Conservation (phyloP, 2,888 invertebrate species). For the Drosophila antonietae region DNA sequence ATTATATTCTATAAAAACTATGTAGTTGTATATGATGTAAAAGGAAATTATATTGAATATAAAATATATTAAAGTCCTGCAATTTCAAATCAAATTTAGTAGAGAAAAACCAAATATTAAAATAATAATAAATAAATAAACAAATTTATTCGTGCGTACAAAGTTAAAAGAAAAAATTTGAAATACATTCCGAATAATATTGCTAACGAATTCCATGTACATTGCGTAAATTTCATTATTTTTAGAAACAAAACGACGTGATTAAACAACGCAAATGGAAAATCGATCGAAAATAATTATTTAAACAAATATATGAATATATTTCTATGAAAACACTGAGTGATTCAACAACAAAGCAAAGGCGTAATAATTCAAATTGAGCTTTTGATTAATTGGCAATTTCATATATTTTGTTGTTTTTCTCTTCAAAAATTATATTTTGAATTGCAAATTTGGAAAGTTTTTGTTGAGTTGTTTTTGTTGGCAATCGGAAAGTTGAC, state of each 20-base stretch:
- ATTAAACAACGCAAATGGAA: slow-evolving; percentile 36
- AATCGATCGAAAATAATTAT: slow-evolving; percentile 37
- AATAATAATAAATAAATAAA: neutral
- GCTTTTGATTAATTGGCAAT: slow-evolving; percentile 11
- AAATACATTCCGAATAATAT: neutral
- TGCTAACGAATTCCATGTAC: neutral
- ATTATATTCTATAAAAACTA: neutral
- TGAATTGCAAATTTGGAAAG: slow-evolving; percentile 5
- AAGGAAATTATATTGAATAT: neutral
- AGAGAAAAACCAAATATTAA: neutral
- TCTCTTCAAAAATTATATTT: slow-evolving; percentile 13
- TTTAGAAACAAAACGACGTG: slow-evolving; percentile 56
- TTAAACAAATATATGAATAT: slow-evolving; percentile 29
- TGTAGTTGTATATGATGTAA: neutral
- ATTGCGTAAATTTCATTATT: slow-evolving; percentile 36
- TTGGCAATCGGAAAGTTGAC: slow-evolving; percentile 15
- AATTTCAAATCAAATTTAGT: neutral
- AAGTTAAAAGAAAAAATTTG: neutral
- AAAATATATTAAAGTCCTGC: neutral
- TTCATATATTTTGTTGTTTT: neutral
- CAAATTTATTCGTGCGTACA: neutral
- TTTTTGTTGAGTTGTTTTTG: neutral
- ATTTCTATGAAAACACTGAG: slow-evolving; percentile 26
- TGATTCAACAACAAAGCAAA: slow-evolving; percentile 39
- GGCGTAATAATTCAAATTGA: slow-evolving; percentile 1